A percentile compares a stretch with the other conserved stretches of the same genome.
Evolutionary conservation across 64 coral and sea anemone species (phyloP).

Genomic region (Montipora capricornis): DNA sequence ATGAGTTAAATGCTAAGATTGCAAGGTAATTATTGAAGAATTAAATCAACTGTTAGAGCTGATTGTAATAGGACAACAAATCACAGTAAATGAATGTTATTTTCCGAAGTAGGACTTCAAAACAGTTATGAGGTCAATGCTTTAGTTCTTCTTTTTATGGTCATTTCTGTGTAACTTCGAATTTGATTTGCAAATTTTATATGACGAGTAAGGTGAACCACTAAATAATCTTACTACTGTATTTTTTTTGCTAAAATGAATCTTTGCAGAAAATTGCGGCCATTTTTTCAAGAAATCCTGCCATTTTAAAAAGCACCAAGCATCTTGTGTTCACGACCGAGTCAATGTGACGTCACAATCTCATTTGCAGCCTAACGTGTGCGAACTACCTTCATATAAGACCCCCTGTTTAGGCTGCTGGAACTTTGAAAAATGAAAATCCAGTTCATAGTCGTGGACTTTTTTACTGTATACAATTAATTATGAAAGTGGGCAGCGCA

Average conservation of each 20-base stretch:
- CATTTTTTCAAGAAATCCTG: no score
- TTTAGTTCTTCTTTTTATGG: slow-evolving; percentile 5
- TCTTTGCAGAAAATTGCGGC: no score
- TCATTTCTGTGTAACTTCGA: slow-evolving; percentile 3
- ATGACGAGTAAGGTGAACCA: background rate
- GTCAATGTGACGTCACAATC: no score
- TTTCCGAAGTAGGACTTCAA: slow-evolving; percentile 13
- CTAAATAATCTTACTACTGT: background rate
- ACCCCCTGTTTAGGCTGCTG: no score
- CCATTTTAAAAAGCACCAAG: no score
- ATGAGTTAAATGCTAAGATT: slow-evolving; percentile 13
- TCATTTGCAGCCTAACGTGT: no score
- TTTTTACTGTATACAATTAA: background rate
- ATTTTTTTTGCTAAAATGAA: background rate
- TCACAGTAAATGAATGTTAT: background rate
- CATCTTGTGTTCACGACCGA: no score
- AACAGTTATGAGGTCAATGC: background rate
- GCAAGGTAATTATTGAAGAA: slow-evolving; percentile 14
- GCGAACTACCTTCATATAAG: no score
- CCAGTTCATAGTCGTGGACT: background rate
- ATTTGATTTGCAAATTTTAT: background rate
- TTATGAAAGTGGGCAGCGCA: background rate
- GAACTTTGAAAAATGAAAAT: no score
- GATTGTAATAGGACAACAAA: slow-evolving; percentile 5
- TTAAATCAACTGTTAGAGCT: background rate